Percentiles rank a stretch among this genome's conserved stretches.
phyloP scores from a whole-genome alignment of 2,797 vertebrate genomes.

The Lepidocolaptes lacrymiger region DNA sequence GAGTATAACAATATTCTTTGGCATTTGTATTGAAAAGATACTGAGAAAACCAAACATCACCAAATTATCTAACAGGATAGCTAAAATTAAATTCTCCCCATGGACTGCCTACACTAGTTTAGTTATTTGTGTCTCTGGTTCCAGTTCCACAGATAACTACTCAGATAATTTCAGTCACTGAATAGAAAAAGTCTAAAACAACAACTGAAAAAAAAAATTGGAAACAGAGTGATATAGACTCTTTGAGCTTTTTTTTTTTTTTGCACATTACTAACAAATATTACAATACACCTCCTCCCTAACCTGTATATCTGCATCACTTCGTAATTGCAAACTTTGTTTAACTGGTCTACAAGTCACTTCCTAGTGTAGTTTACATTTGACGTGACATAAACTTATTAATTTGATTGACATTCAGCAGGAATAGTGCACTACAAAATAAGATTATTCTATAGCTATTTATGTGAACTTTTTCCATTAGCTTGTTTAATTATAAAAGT shows the following conservation, averaged over 20 bases:
- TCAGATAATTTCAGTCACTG: background rate
- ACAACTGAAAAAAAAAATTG: background rate
- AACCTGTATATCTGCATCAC: background rate
- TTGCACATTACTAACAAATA: background rate
- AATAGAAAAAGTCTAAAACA: background rate
- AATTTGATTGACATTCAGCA: background rate
- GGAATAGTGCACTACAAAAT: background rate
- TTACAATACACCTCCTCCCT: background rate
- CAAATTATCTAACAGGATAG: background rate
- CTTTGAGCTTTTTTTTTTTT: background rate
- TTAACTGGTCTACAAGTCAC: background rate
- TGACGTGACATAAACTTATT: rapidly evolving
- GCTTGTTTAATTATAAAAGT: background rate
- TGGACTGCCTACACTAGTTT: background rate
- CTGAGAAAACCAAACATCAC: background rate
- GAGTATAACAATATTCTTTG: background rate
- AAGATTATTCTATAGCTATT: background rate
- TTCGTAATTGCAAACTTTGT: background rate
- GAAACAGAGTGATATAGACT: background rate
- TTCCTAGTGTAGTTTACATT: background rate
- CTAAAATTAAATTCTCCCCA: background rate
- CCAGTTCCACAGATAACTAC: background rate
- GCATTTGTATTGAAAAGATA: background rate
- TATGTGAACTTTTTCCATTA: background rate
- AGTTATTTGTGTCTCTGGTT: background rate